A percentile compares a stretch with the other conserved stretches of the same genome.
Conservation (phyloP, 1,140 invertebrate genomes). For the Popillia japonica region DNA sequence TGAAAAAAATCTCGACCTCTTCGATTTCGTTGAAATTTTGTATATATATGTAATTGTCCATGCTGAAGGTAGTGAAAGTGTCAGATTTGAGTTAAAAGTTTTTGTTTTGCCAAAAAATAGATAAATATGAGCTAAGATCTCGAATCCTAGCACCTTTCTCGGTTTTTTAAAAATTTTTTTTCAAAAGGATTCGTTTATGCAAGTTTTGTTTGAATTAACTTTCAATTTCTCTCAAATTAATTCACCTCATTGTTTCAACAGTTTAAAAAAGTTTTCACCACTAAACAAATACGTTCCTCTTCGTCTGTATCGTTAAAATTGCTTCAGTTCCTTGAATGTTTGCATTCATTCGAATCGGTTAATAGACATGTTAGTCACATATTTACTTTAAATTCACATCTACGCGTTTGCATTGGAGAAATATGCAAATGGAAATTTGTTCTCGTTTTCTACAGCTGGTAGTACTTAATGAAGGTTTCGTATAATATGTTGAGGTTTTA, state of each 20-base stretch:
- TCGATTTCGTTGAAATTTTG: no score
- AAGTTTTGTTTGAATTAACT: no score
- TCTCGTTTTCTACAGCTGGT: constrained; percentile 22
- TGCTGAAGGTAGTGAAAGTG: no score
- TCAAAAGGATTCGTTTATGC: no score
- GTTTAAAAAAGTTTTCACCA: constrained; percentile 6
- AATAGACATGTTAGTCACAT: constrained; percentile 19
- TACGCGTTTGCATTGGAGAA: not conserved
- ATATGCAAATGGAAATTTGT: constrained; percentile 33
- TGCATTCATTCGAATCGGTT: not conserved
- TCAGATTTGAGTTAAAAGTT: no score
- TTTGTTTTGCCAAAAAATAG: no score
- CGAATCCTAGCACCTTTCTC: no score
- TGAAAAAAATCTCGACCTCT: no score
- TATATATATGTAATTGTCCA: no score
- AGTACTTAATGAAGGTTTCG: constrained; percentile 15
- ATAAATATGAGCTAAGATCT: no score
- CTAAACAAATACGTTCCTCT: not conserved
- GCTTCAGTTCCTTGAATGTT: not conserved
- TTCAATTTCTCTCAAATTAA: constrained; percentile 7
- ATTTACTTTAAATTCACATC: constrained; percentile 30
- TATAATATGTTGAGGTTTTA: constrained; percentile 13
- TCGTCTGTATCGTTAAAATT: not conserved
- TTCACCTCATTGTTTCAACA: constrained; percentile 11
- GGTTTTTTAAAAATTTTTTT: no score